Conservation (phyloP, 2,797 vertebrate species). For the Poecile montanus region DNA sequence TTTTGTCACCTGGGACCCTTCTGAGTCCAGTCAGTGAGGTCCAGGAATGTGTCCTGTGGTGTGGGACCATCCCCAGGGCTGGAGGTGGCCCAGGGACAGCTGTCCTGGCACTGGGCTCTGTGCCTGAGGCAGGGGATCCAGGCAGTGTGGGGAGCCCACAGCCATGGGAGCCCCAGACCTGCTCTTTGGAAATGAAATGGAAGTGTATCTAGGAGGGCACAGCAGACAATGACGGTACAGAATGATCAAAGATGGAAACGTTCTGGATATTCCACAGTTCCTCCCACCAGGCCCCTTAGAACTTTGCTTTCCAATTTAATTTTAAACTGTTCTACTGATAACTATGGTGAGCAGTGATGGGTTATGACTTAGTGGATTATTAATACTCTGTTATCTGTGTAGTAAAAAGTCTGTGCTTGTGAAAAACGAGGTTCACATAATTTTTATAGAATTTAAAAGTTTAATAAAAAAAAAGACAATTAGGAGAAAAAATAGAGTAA, state of each 20-base stretch:
- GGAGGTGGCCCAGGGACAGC: background rate
- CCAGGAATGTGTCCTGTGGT: accelerated
- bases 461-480: too few relatives aligned
- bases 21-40: background rate
- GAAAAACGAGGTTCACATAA: too few relatives aligned
- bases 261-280: background rate
- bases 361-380: background rate
- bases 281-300: background rate
- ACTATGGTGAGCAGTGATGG: background rate
- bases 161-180: accelerated
- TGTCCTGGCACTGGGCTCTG: background rate
- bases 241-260: accelerated
- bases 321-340: background rate
- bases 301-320: background rate
- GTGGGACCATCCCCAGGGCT: background rate
- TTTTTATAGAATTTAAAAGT: too few relatives aligned
- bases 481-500: too few relatives aligned
- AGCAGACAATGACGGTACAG: accelerated
- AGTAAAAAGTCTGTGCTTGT: background rate
- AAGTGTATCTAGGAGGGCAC: too few relatives aligned
- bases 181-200: background rate
- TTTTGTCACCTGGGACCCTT: background rate
- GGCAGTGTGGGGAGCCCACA: accelerated
- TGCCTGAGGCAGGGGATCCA: background rate
- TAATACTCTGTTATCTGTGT: background rate